Evolutionary conservation across 2,888 invertebrate genomes (phyloP), one percentile per base, ranked within the genome.

Genomic region (Clivina fossor): DNA sequence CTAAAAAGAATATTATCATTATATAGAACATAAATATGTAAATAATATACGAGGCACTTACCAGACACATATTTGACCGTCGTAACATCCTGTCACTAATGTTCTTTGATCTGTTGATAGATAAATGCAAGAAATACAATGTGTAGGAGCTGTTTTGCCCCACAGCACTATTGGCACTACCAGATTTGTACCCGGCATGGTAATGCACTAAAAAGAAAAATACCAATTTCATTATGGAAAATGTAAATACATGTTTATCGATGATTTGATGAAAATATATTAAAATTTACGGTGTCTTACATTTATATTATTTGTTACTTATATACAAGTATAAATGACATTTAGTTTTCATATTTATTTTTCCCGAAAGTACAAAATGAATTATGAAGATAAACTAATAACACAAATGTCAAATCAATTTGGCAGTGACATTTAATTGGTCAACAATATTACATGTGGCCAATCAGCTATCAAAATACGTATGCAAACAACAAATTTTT

Each of bases 21-120:
- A 8, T 33, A 26, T 33, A 8, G 5, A 13, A 16, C 16, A 32
- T 41, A 40, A 44, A 19, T 22, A 44, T 28, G 20, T 9, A 54
- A n/a, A 15, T 4, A 38, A 35, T 20, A 26, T 18, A 48, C 19
- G 15, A 8, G 11, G 30, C 26, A 72, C 73, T 68, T 78, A 82
- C 98, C 98, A 99, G 46, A 98, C 81, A 70, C 95, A 94, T 65
- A 99, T 92, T 74, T 98, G 98, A 4, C 98, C 99, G 77, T 99
- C 98, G 69, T 96, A 93, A 73, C 96, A 95, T 24, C 97, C 98
- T 2, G 98, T 98, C 40, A 96, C 90, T 40, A 99, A 79, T 7
- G 93, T 93, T 71, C 84, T 88, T 72, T 94, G 91, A 75, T 97
- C 95, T 58, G 88, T 83, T 15, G 96, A 93, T 50, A 97, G 79